Evolutionary conservation across 2,888 invertebrate genomes (phyloP), one percentile per base, ranked within the genome.

Genomic region (Oxystoma pomonae): DNA sequence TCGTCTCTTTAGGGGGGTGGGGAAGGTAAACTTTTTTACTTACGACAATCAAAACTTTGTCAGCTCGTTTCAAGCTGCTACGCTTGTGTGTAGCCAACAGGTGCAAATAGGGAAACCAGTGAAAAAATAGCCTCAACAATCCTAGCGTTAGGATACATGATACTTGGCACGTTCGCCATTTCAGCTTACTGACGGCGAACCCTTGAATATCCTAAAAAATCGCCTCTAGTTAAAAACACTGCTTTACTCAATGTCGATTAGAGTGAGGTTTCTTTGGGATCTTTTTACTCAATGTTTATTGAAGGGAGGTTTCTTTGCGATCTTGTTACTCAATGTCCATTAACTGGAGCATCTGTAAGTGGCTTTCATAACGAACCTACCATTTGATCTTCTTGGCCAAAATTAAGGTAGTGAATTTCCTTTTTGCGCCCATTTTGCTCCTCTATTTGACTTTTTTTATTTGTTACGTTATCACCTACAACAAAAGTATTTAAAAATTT

Each of bases 51-150:
- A 96, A 81, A 57, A 96, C 88, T 73, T 87, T 88, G 65, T 92
- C 89, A 1, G 96, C 96, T 51, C 85, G 80, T 64, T 86, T 85
- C 65, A 96, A 83, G 55, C 86, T 81, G 75, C 91, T 91, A 66
- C 83, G 81, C 7, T 81, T 80, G 74, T 91, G 90, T 0, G 93
- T 94, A 19, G 86, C 85, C 67, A 86, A 83, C 16, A 96, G 82
- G 79, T 88, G 84, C 84, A 89, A 88, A 65, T 88, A 88, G 0
- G 94, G 94, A 74, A 87, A 87, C 96, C 96, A 96, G 78, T 96
- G 93, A 81, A 93, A 90, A 68, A 96, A 78, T 70, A 96, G 84
- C 66, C 92, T 86, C 1, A 96, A 84, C 0, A 93, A 76, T 7
- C 96, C 96, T 22, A 85, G 84, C 1, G 91, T 89, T 57, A 91